A percentile compares a stretch with the other conserved stretches of the same genome.
Conservation (phyloP, 1,140 invertebrate species). For the Drosophila leontia region DNA sequence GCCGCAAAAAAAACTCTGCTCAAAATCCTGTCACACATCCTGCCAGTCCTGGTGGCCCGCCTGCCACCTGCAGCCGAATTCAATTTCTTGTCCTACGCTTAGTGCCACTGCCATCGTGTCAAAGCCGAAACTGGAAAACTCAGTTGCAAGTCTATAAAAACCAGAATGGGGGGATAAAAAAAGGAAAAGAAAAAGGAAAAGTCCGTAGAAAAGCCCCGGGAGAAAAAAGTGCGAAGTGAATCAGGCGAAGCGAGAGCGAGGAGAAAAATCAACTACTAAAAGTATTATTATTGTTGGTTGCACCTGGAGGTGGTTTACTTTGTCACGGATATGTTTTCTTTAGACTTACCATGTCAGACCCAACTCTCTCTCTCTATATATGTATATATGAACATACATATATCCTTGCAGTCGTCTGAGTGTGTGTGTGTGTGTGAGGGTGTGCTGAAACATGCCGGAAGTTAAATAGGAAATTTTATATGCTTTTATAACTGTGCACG, state of each 20-base stretch:
- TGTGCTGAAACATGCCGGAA: constrained; percentile 71
- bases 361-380: neutral
- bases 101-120: constrained; percentile 54
- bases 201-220: constrained; percentile 21
- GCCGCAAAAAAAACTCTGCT: constrained; percentile 41
- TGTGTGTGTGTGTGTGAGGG: constrained; percentile 16
- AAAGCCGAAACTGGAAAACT: constrained; percentile 54
- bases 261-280: constrained; percentile 63
- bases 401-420: neutral
- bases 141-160: constrained; percentile 48
- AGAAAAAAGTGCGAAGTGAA: constrained; percentile 4
- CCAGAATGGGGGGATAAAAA: neutral
- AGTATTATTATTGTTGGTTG: constrained; percentile 79
- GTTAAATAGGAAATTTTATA: constrained; percentile 83
- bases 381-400: neutral
- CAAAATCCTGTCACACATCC: constrained; percentile 72
- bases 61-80: constrained; percentile 69
- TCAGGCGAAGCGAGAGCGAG: neutral
- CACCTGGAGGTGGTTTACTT: constrained; percentile 79
- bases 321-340: constrained; percentile 83
- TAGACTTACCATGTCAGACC: constrained; percentile 69
- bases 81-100: constrained; percentile 64
- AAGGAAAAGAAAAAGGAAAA: neutral
- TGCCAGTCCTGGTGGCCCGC: constrained; percentile 22
- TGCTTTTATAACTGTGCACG: constrained; percentile 81